These are phyloP conservation scores for Anguilla megastoma DNA, from an alignment of 2,797 vertebrate genomes.

Conservation along the genomic window DNA sequence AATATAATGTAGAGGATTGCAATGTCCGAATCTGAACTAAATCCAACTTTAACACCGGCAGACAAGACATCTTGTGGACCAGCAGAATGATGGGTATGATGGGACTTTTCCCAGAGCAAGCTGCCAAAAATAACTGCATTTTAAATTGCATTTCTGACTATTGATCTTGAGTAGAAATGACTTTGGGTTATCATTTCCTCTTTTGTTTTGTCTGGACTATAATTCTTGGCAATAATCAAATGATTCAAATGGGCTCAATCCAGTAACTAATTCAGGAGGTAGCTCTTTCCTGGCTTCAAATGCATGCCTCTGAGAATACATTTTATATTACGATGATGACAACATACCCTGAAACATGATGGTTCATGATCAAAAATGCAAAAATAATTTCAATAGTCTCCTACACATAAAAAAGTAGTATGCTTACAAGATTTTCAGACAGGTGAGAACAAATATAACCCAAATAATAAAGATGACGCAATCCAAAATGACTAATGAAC, in stretches of 20 bases:
- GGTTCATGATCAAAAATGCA: neutral
- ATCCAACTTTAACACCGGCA: neutral
- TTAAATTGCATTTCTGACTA: slow-evolving; percentile 31
- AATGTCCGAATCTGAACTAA: neutral
- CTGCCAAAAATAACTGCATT: slow-evolving; percentile 33
- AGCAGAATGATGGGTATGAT: slow-evolving; percentile 40
- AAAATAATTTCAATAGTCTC: neutral
- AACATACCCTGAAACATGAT: neutral
- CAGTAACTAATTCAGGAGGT: neutral
- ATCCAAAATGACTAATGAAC: neutral
- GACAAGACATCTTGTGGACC: neutral
- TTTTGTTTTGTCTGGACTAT: slow-evolving; percentile 23
- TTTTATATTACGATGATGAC: neutral
- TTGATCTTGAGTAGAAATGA: slow-evolving; percentile 41
- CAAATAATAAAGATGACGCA: neutral
- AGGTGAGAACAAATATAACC: neutral
- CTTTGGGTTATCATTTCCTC: slow-evolving; percentile 41
- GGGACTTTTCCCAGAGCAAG: slow-evolving; percentile 29
- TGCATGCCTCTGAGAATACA: neutral
- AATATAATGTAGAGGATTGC: neutral
- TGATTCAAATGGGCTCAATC: neutral
- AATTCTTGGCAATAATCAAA: slow-evolving; percentile 21
- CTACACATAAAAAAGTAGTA: neutral
- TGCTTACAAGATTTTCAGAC: neutral
- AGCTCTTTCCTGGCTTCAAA: neutral